These are phyloP conservation scores for Drosophila rufa DNA, from an alignment of 1,140 invertebrate species.

Conservation along the genomic window DNA sequence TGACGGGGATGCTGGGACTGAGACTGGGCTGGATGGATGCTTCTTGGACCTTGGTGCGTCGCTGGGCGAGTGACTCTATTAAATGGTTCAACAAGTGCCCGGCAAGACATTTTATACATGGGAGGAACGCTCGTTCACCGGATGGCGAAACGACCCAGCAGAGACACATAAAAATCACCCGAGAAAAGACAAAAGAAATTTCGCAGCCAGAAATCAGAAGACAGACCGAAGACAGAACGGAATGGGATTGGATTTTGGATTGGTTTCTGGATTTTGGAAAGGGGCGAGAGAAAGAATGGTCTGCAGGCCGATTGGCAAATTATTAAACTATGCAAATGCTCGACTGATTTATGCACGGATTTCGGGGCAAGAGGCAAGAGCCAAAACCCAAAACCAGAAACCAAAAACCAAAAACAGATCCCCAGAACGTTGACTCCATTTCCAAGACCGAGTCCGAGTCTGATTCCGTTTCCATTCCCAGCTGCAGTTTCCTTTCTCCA, in stretches of 20 bases:
- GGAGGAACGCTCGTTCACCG: slow-evolving; percentile 34
- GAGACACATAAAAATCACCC: slow-evolving; percentile 56
- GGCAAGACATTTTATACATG: slow-evolving; percentile 79
- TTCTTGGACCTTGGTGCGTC: slow-evolving; percentile 41
- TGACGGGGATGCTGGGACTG: slow-evolving; percentile 10
- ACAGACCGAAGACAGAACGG: slow-evolving; percentile 30
- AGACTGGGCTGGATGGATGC: background rate
- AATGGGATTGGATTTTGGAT: slow-evolving; percentile 2
- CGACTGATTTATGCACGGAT: slow-evolving; percentile 56
- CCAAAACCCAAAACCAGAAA: slow-evolving; percentile 1
- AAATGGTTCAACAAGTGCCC: slow-evolving; percentile 68
- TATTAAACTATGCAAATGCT: slow-evolving; percentile 80
- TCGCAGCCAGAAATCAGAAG: slow-evolving; percentile 10
- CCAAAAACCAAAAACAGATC: background rate
- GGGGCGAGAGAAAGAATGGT: slow-evolving; percentile 19
- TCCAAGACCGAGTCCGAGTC: slow-evolving; percentile 3
- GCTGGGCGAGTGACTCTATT: slow-evolving; percentile 68
- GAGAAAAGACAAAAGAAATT: slow-evolving; percentile 64
- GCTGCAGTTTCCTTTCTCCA: slow-evolving; percentile 18
- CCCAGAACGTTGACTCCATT: slow-evolving; percentile 10
- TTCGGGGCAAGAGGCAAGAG: slow-evolving; percentile 15
- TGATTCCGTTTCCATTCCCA: slow-evolving; percentile 6
- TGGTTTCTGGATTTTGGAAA: background rate
- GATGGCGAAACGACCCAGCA: slow-evolving; percentile 11
- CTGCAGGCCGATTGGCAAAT: slow-evolving; percentile 47